Conservation (phyloP, 2,888 invertebrate genomes). For the Trissoscelio sp. region DNA sequence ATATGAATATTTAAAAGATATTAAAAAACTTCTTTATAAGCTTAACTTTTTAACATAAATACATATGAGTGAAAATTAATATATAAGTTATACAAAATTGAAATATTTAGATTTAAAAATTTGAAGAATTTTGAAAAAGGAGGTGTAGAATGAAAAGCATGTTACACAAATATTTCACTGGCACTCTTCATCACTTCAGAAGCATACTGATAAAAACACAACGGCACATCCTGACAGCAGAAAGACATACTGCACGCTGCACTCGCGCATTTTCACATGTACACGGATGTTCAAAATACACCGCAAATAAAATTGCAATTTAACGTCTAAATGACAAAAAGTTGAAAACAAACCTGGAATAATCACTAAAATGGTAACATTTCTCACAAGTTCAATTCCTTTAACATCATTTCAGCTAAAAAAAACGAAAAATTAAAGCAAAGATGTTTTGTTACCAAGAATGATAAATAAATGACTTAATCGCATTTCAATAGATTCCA, state of each 20-base stretch:
- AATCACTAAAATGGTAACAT: slow-evolving; percentile 14
- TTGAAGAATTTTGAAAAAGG: slow-evolving; percentile 4
- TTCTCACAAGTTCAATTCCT: not conserved
- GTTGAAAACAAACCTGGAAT: too few species aligned
- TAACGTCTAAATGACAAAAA: not conserved
- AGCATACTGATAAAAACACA: slow-evolving; percentile 28
- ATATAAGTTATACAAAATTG: too few species aligned
- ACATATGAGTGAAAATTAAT: too few species aligned
- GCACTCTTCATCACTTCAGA: slow-evolving; percentile 26
- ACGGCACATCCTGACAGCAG: slow-evolving; percentile 8
- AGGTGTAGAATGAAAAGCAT: not conserved
- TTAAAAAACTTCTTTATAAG: too few species aligned
- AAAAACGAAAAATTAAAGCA: too few species aligned
- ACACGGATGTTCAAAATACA: slow-evolving; percentile 11
- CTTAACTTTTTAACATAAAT: too few species aligned
- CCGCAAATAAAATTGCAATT: slow-evolving; percentile 12
- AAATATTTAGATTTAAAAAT: too few species aligned
- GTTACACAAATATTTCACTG: slow-evolving; percentile 22
- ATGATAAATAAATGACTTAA: not conserved
- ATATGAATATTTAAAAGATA: too few species aligned
- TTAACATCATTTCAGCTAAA: too few species aligned
- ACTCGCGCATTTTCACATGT: slow-evolving; percentile 6
- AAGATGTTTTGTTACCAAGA: too few species aligned
- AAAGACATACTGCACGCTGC: slow-evolving; percentile 17
- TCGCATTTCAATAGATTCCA: too few species aligned